phyloP scores from a whole-genome alignment of 1,140 invertebrate genomes.

The Leptonema lineaticorne region DNA sequence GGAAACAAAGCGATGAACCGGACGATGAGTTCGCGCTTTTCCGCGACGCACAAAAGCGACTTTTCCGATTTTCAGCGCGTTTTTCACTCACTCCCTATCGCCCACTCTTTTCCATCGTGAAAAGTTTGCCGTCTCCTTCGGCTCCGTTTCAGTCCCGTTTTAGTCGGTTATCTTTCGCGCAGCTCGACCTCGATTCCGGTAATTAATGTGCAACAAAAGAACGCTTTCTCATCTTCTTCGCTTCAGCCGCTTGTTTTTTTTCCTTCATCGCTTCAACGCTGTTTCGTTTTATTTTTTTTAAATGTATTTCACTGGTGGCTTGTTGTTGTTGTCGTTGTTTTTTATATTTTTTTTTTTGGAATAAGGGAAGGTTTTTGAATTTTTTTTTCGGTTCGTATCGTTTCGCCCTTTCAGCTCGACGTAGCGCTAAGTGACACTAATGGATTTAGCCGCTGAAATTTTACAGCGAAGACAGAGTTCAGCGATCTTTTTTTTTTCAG shows the following conservation, averaged over 20 bases:
- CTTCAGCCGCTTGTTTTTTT: no score
- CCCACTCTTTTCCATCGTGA: no score
- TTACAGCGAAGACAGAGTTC: conserved; percentile 16
- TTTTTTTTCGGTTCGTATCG: not conserved
- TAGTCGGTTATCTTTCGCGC: not conserved
- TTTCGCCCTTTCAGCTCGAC: not conserved
- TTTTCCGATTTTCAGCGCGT: not conserved
- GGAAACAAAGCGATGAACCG: no score
- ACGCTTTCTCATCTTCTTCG: conserved; percentile 17
- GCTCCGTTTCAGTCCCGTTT: no score
- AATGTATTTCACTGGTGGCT: not conserved
- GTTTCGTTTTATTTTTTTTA: not conserved
- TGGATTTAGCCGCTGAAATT: conserved; percentile 12
- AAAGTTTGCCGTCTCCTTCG: no score
- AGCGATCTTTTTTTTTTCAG: no score
- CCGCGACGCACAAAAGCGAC: not conserved
- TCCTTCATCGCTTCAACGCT: no score
- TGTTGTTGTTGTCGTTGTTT: not conserved
- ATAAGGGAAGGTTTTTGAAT: no score
- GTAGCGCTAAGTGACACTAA: conserved; percentile 17
- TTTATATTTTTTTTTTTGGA: not conserved
- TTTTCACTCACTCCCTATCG: no score
- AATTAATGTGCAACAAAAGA: conserved; percentile 18
- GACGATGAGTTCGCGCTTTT: not conserved
- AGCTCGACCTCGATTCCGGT: conserved; percentile 1